phyloP scores from a whole-genome alignment of 2,888 invertebrate genomes.

The Caenorhabditis sp. region DNA sequence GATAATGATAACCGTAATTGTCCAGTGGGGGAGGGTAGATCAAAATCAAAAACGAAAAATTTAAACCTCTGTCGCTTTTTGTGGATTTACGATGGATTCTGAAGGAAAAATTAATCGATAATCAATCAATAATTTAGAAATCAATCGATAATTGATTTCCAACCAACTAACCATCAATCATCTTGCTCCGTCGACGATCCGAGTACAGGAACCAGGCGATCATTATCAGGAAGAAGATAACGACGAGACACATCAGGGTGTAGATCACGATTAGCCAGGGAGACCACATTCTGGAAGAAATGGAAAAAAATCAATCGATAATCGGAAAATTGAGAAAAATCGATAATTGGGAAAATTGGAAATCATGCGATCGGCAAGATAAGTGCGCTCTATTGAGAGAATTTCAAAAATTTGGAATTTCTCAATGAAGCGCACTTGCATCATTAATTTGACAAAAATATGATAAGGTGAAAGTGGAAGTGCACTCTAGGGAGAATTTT shows the following conservation, averaged over 20 bases:
- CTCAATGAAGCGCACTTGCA: too few species aligned
- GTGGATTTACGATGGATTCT: slow-evolving; percentile 49
- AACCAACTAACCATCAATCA: slow-evolving; percentile 37
- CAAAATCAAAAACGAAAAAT: not conserved
- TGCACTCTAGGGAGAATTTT: too few species aligned
- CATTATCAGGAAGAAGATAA: slow-evolving; percentile 54
- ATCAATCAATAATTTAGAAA: slow-evolving; percentile 1
- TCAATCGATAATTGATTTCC: slow-evolving; percentile 7
- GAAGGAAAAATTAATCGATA: too few species aligned
- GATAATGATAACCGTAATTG: slow-evolving; percentile 3
- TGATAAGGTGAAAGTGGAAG: too few species aligned
- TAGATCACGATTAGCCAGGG: slow-evolving; percentile 63
- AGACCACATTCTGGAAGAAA: slow-evolving; percentile 54
- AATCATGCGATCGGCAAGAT: too few species aligned
- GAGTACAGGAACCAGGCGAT: slow-evolving; percentile 37
- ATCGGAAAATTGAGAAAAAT: not conserved
- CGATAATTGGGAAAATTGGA: not conserved
- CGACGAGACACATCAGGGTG: slow-evolving; percentile 51
- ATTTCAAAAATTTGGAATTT: too few species aligned
- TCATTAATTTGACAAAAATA: too few species aligned
- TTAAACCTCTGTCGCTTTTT: slow-evolving; percentile 57
- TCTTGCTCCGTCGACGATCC: slow-evolving; percentile 38
- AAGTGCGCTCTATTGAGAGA: too few species aligned
- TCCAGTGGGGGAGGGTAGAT: not conserved
- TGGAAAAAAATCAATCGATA: not conserved